Conservation (phyloP, 2,888 invertebrate species). For the Sinhomidia bicolor region DNA sequence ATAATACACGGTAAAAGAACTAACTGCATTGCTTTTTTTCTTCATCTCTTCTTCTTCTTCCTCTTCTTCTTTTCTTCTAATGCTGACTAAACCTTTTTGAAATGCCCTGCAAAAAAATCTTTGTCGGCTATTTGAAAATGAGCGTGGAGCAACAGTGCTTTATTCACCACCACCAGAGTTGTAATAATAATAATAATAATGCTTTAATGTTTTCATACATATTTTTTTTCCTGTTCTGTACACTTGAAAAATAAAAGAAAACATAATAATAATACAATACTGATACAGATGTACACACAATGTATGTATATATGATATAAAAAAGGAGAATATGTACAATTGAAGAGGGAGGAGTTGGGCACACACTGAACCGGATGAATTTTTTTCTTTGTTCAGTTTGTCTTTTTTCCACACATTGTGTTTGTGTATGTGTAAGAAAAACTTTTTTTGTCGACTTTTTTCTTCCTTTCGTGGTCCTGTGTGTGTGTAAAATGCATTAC, state of each 20-base stretch:
- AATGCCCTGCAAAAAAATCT: conserved; percentile 45
- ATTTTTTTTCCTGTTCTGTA: neutral
- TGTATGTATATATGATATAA: neutral
- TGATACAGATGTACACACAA: neutral
- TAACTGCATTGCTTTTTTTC: conserved; percentile 14
- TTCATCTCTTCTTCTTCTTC: neutral
- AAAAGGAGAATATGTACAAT: neutral
- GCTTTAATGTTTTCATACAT: conserved; percentile 54
- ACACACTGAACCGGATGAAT: conserved; percentile 57
- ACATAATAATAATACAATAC: neutral
- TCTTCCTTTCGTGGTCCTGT: too few species aligned
- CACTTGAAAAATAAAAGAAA: too few species aligned
- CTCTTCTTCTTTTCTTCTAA: neutral
- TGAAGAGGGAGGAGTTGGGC: neutral
- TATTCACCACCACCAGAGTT: neutral
- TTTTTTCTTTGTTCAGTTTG: conserved; percentile 38
- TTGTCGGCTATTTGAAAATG: conserved; percentile 56
- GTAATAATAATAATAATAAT: conserved; percentile 49
- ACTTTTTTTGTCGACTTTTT: conserved; percentile 27
- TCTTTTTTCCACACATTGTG: conserved; percentile 30
- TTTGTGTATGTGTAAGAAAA: conserved; percentile 21
- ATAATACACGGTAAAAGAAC: neutral
- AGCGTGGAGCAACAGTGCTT: conserved; percentile 18
- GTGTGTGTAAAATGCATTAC: neutral
- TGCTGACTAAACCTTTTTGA: conserved; percentile 49